Percentiles rank a stretch among this genome's conserved stretches.
Evolutionary conservation across 2,888 invertebrate species (phyloP).

Genomic region (Drosophila maculinotata): DNA sequence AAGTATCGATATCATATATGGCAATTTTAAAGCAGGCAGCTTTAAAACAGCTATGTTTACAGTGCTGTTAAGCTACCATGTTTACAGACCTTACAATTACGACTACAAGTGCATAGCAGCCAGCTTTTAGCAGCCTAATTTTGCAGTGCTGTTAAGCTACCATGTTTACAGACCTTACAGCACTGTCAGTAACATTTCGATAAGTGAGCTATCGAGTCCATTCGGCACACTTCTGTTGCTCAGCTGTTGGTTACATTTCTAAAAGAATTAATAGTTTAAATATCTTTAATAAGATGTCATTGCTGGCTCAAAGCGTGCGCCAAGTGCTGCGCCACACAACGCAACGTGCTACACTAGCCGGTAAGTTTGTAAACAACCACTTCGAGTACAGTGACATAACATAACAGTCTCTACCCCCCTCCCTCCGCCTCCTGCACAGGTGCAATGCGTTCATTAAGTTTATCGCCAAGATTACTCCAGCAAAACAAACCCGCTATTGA

Average conservation of each 20-base stretch:
- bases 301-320: conserved; percentile 67
- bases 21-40: conserved; percentile 3
- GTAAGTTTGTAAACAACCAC: conserved; percentile 42
- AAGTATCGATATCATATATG: conserved; percentile 21
- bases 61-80: not conserved
- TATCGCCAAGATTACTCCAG: conserved; percentile 65
- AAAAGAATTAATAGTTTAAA: conserved; percentile 4
- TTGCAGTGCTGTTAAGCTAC: not conserved
- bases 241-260: not conserved
- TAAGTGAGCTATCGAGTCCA: conserved; percentile 5
- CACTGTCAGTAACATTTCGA: conserved; percentile 9
- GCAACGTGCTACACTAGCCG: conserved; percentile 45
- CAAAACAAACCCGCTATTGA: conserved; percentile 57
- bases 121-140: not conserved
- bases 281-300: conserved; percentile 57
- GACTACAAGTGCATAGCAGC: not conserved
- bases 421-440: conserved; percentile 39
- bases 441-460: conserved; percentile 72
- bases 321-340: conserved; percentile 61
- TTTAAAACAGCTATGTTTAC: not conserved
- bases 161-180: not conserved
- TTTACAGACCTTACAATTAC: not conserved
- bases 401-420: conserved; percentile 8
- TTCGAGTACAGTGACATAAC: conserved; percentile 60
- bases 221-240: conserved; percentile 8